Conservation (phyloP, 1,140 invertebrate genomes). For the Danaus plexippus region DNA sequence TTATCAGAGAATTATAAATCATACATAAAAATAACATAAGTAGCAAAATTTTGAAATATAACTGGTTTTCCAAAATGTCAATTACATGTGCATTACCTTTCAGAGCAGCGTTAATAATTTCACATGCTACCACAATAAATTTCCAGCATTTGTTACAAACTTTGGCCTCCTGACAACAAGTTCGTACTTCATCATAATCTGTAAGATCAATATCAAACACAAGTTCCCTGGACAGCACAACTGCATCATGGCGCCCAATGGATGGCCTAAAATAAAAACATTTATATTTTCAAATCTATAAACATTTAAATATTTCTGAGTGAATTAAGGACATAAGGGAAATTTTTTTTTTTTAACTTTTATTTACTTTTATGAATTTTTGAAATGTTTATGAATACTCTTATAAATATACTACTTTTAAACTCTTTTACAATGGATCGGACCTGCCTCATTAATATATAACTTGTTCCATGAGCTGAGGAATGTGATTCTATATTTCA, state of each 20-base stretch:
- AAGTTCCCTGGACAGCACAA: conserved; percentile 82
- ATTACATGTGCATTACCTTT: conserved; percentile 74
- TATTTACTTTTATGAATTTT: too few relatives aligned
- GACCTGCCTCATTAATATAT: too few relatives aligned
- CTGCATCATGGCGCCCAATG: conserved; percentile 51
- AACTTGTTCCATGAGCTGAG: too few relatives aligned
- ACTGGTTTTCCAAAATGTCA: not conserved
- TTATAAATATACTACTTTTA: too few relatives aligned
- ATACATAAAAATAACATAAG: not conserved
- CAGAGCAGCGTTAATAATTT: conserved; percentile 89
- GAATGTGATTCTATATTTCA: too few relatives aligned
- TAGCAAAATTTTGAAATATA: conserved; percentile 1
- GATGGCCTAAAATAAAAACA: conserved; percentile 49
- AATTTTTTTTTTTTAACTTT: too few relatives aligned
- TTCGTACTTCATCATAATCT: conserved; percentile 98
- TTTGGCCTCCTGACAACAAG: conserved; percentile 89
- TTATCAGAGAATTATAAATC: too few relatives aligned
- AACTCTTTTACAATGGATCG: too few relatives aligned
- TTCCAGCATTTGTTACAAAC: conserved; percentile 98
- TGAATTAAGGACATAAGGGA: too few relatives aligned
- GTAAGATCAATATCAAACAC: conserved; percentile 99
- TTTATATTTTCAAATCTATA: not conserved
- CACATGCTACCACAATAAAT: conserved; percentile 94
- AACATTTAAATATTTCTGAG: too few relatives aligned
- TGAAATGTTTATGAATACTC: too few relatives aligned